Conservation (phyloP, 1,140 invertebrate genomes). For the Micrasema longulum region DNA sequence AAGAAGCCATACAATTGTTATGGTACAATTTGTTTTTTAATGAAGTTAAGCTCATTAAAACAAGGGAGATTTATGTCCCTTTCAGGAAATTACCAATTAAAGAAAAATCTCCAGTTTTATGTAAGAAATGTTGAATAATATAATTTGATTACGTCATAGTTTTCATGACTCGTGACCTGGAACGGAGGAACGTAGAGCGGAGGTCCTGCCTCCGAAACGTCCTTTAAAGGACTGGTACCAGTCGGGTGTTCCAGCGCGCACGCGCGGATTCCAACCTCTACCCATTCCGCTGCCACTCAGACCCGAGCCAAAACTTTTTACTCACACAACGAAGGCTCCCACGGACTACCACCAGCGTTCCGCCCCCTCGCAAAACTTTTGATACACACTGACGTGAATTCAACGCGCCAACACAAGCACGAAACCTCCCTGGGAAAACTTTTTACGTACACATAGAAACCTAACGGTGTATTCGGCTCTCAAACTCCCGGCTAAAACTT, state of each 20-base stretch:
- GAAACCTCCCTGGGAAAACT: conserved; percentile 33
- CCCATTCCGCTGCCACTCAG: conserved; percentile 38
- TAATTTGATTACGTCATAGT: conserved; percentile 35
- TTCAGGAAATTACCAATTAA: too few species aligned
- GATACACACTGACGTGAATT: conserved; percentile 33
- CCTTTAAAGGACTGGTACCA: conserved; percentile 39
- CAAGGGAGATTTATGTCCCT: too few species aligned
- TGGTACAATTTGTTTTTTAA: too few species aligned
- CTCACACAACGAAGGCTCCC: conserved; percentile 40
- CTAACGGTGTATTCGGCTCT: neutral
- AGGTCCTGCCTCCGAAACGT: conserved; percentile 25
- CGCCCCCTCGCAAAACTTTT: conserved; percentile 29
- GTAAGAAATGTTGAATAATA: neutral
- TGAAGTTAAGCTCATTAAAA: too few species aligned
- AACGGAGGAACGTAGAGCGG: conserved; percentile 5
- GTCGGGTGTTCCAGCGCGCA: neutral
- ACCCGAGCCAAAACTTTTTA: conserved; percentile 49
- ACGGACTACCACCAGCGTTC: conserved; percentile 9
- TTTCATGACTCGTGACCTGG: conserved; percentile 12
- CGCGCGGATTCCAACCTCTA: conserved; percentile 34
- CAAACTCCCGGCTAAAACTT: conserved; percentile 41
- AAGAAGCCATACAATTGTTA: too few species aligned
- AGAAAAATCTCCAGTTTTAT: neutral
- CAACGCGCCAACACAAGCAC: conserved; percentile 31
- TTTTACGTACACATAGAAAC: conserved; percentile 24